Evolutionary conservation across 2,888 invertebrate genomes (phyloP).

Genomic region (Silvanus unidentatus): DNA sequence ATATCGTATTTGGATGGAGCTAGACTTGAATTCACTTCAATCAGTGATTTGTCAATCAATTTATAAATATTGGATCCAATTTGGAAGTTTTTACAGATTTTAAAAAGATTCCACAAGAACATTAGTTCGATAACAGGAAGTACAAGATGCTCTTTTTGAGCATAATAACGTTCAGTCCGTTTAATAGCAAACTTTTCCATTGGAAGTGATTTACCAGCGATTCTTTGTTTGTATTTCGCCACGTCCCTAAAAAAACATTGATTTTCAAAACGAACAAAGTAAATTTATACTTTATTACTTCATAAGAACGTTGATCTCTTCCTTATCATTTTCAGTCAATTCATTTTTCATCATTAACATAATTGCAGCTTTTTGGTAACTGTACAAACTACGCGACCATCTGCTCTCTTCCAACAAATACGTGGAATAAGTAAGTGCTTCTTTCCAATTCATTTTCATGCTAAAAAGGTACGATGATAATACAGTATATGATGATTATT

Average conservation of each 20-base stretch:
- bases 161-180: constrained; percentile 72
- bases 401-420: constrained; percentile 69
- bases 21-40: constrained; percentile 31
- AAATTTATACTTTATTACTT: constrained; percentile 49
- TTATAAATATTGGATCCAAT: constrained; percentile 58
- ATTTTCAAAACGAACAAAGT: too few species aligned
- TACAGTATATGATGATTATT: background rate
- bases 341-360: constrained; percentile 65
- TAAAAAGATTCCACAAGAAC: constrained; percentile 90
- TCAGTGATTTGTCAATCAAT: constrained; percentile 53
- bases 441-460: constrained; percentile 68
- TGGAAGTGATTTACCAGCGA: constrained; percentile 94
- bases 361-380: constrained; percentile 82
- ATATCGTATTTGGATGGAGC: constrained; percentile 50
- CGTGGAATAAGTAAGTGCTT: constrained; percentile 67
- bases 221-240: constrained; percentile 76
- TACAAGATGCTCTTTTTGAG: constrained; percentile 65
- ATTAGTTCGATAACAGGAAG: constrained; percentile 84
- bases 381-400: constrained; percentile 90
- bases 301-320: constrained; percentile 60
- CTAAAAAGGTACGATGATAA: too few species aligned
- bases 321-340: constrained; percentile 48
- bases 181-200: constrained; percentile 95
- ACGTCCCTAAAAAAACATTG: constrained; percentile 56
- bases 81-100: constrained; percentile 65